Evolutionary conservation across 2,888 invertebrate genomes (phyloP).

Genomic region (Acrobasis consociella): DNA sequence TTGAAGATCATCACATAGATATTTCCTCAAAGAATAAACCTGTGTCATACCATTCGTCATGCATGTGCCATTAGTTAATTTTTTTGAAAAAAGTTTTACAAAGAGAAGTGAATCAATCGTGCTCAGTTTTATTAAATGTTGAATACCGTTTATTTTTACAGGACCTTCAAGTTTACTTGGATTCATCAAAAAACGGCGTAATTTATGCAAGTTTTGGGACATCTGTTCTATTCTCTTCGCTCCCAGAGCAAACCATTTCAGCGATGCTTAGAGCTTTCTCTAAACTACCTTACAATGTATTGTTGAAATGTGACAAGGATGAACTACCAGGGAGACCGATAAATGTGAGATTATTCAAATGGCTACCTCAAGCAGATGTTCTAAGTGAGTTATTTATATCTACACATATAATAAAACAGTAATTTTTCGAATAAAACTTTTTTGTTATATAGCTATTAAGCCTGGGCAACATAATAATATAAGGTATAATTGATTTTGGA

Average conservation of each 20-base stretch:
- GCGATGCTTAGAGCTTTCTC: constrained; percentile 54
- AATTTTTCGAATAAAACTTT: too few species aligned
- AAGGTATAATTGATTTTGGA: too few species aligned
- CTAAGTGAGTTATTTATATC: constrained; percentile 39
- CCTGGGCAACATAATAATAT: too few species aligned
- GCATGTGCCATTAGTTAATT: too few species aligned
- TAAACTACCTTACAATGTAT: constrained; percentile 56
- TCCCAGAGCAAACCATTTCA: constrained; percentile 46
- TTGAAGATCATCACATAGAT: too few species aligned
- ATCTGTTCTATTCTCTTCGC: constrained; percentile 47
- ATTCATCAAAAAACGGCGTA: constrained; percentile 40
- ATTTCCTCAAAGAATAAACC: too few species aligned
- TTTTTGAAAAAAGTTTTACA: too few species aligned
- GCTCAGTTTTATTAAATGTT: too few species aligned
- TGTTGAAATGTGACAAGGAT: constrained; percentile 65
- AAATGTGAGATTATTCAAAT: constrained; percentile 44
- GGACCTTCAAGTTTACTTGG: background rate
- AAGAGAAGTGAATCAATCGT: too few species aligned
- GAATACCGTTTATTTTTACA: background rate
- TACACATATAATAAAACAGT: too few species aligned
- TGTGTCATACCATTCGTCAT: too few species aligned
- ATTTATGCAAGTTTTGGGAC: constrained; percentile 61
- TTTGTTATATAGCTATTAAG: too few species aligned
- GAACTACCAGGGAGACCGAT: constrained; percentile 41
- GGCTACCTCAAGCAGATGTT: constrained; percentile 37